A percentile compares a stretch with the other conserved stretches of the same genome.
Conservation (phyloP, 2,888 invertebrate genomes). For the Drosophila barbarae region DNA sequence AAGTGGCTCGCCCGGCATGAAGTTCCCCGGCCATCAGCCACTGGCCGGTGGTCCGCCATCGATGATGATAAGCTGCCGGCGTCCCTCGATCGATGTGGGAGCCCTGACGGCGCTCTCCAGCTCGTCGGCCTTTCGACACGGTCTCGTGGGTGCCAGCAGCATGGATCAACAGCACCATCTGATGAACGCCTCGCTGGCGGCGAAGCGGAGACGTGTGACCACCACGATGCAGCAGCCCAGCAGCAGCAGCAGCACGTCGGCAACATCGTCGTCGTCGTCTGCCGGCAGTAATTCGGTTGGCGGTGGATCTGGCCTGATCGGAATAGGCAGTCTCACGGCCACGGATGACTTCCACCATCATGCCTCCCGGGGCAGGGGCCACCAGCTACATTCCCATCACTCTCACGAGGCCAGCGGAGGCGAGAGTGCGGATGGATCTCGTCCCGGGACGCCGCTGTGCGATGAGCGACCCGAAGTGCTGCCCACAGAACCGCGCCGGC, state of each 20-base stretch:
- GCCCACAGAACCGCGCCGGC: constrained; percentile 88
- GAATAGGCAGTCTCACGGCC: constrained; percentile 53
- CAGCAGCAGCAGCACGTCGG: constrained; percentile 16
- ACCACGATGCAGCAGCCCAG: constrained; percentile 48
- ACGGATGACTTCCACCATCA: constrained; percentile 79
- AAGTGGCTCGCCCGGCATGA: constrained; percentile 28
- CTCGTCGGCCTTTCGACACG: constrained; percentile 66
- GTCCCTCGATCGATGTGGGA: constrained; percentile 81
- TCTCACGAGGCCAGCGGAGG: constrained; percentile 82
- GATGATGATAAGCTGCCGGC: constrained; percentile 78
- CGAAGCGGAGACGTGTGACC: constrained; percentile 82
- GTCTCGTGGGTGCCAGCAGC: constrained; percentile 68
- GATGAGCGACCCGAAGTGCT: constrained; percentile 88
- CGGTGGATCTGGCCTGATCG: constrained; percentile 22
- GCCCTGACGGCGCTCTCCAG: constrained; percentile 66
- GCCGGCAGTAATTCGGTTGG: constrained; percentile 40
- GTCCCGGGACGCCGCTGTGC: constrained; percentile 91
- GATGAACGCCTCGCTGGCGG: constrained; percentile 77
- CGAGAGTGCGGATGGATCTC: constrained; percentile 85
- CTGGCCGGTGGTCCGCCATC: constrained; percentile 42
- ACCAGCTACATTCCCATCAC: constrained; percentile 81
- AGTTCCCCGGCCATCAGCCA: constrained; percentile 61
- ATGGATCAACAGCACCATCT: constrained; percentile 53
- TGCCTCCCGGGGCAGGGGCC: constrained; percentile 80
- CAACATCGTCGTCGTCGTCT: constrained; percentile 44